Percentiles rank a stretch among this genome's conserved stretches.
phyloP scores from a whole-genome alignment of 2,797 vertebrate species.

The Myoxocephalus aenaeus region DNA sequence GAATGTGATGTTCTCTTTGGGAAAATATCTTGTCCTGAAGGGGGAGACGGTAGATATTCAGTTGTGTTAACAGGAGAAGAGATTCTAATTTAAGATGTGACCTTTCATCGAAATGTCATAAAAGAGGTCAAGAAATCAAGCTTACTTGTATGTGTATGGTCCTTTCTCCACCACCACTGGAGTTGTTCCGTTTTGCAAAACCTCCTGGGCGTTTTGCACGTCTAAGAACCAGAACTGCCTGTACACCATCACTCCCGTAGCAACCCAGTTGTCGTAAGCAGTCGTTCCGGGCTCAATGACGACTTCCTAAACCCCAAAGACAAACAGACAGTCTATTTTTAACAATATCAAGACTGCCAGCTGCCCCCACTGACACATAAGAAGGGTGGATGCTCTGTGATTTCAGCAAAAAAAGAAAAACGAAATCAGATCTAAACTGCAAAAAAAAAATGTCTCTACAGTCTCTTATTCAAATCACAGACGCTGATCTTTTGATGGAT shows the following conservation, averaged over 20 bases:
- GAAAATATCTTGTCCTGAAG: constrained; percentile 88
- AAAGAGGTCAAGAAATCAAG: not conserved
- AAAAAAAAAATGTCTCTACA: not conserved
- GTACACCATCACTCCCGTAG: constrained; percentile 85
- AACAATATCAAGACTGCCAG: constrained; percentile 65
- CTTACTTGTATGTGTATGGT: constrained; percentile 93
- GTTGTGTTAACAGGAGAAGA: not conserved
- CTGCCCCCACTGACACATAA: constrained; percentile 53
- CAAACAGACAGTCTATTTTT: constrained; percentile 76
- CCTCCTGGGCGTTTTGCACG: constrained; percentile 86
- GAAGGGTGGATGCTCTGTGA: constrained; percentile 42
- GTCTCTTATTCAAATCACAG: constrained; percentile 27
- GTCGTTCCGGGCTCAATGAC: constrained; percentile 89
- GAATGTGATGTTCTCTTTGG: constrained; percentile 87
- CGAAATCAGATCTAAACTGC: not conserved
- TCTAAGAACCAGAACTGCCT: constrained; percentile 95
- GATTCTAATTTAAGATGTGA: not conserved
- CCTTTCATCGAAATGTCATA: not conserved
- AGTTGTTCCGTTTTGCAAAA: constrained; percentile 72
- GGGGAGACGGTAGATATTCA: constrained; percentile 15
- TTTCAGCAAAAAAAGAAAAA: not conserved
- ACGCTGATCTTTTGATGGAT: constrained; percentile 32
- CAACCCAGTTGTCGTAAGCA: constrained; percentile 90
- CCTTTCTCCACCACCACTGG: constrained; percentile 89
- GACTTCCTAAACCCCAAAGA: constrained; percentile 81